Conservation (phyloP, 2,113 vertebrate species). For the Bagarius yarrelli region DNA sequence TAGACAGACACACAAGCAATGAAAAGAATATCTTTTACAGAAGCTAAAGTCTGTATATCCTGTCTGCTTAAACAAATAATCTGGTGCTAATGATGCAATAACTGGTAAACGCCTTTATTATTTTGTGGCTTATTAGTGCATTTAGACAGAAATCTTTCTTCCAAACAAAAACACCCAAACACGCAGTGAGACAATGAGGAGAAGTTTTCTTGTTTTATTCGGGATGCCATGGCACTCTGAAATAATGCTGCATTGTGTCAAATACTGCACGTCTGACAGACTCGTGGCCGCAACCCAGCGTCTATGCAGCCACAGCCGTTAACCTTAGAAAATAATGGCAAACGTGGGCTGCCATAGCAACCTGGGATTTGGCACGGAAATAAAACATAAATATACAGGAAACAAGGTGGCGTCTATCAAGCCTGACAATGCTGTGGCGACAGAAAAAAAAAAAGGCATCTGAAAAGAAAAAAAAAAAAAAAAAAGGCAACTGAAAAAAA, state of each 20-base stretch:
- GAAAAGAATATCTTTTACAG: not conserved
- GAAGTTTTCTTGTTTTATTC: constrained; percentile 59
- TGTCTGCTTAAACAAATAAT: no score
- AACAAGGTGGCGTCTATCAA: constrained; percentile 17
- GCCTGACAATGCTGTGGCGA: constrained; percentile 16
- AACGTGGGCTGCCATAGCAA: constrained; percentile 33
- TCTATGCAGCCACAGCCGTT: constrained; percentile 6
- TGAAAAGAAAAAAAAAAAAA: not conserved
- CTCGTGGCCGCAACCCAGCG: constrained; percentile 42
- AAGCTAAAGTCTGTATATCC: not conserved
- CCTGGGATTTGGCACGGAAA: constrained; percentile 59
- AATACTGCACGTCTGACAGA: constrained; percentile 40
- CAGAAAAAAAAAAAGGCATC: not conserved
- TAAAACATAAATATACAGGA: constrained; percentile 38
- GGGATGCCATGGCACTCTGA: constrained; percentile 50
- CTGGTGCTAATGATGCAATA: not conserved
- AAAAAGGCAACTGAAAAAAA: no score
- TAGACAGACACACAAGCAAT: not conserved
- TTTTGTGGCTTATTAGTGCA: not conserved
- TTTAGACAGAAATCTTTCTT: not conserved
- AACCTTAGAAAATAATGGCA: constrained; percentile 35
- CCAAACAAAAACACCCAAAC: not conserved
- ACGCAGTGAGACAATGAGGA: not conserved
- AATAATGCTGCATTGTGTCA: constrained; percentile 51
- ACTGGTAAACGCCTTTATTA: not conserved